A percentile compares a stretch with the other conserved stretches of the same genome.
Conservation (phyloP, 2,797 vertebrate species). For the Micromesistius poutassou region DNA sequence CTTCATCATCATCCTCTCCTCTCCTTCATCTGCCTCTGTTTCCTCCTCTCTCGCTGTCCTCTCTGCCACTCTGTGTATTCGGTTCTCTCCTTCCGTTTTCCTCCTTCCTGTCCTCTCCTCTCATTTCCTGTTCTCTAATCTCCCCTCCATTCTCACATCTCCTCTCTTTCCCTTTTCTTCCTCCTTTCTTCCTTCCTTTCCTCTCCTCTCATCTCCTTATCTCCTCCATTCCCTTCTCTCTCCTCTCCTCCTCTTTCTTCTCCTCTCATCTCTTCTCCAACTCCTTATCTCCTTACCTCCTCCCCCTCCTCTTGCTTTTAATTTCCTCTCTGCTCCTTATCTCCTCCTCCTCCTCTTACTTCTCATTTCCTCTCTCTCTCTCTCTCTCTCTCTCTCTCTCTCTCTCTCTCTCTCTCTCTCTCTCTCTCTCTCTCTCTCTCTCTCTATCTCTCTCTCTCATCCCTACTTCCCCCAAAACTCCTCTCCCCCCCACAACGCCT, state of each 20-base stretch:
- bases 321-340: background rate
- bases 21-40: slow-evolving; percentile 3
- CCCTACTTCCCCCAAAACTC: background rate
- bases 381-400: too few relatives aligned
- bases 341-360: too few relatives aligned
- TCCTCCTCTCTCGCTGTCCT: slow-evolving; percentile 26
- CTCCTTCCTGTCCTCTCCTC: background rate
- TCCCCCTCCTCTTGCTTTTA: too few relatives aligned
- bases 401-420: too few relatives aligned
- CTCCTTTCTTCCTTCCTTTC: background rate
- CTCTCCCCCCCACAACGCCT: background rate
- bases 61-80: slow-evolving; percentile 27
- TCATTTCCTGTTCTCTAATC: background rate
- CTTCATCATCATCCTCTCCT: slow-evolving; percentile 29
- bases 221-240: background rate
- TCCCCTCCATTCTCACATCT: background rate
- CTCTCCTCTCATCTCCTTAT: slow-evolving; percentile 15
- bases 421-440: too few relatives aligned
- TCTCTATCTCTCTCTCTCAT: too few relatives aligned
- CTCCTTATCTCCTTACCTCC: too few relatives aligned
- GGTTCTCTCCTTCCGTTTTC: background rate
- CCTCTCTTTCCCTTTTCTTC: background rate
- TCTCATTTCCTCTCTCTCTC: too few relatives aligned
- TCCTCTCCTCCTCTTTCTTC: background rate
- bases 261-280: background rate